Conservation (phyloP, 2,888 invertebrate species). For the Sarcophaga subvicina region DNA sequence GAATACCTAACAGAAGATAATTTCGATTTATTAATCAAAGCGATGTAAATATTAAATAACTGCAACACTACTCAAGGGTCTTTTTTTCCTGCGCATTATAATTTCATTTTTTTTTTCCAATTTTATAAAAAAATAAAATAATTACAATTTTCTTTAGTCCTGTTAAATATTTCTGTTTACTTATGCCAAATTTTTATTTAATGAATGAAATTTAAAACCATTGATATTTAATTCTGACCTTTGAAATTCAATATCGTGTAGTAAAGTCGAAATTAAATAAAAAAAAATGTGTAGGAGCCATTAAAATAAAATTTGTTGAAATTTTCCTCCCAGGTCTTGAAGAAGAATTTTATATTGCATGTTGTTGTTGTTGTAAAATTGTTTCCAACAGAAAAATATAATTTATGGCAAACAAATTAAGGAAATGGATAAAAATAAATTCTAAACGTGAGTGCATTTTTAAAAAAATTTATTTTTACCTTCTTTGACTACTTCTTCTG, state of each 20-base stretch:
- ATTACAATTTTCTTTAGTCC: not conserved
- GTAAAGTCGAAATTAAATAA: not conserved
- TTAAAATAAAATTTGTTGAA: too few relatives aligned
- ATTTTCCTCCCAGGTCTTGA: too few relatives aligned
- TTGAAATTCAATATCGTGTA: not conserved
- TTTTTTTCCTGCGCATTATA: too few relatives aligned
- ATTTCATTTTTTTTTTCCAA: too few relatives aligned
- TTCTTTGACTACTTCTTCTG: too few relatives aligned
- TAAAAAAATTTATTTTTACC: not conserved
- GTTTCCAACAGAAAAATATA: not conserved
- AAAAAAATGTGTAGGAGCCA: not conserved
- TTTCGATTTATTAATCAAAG: too few relatives aligned
- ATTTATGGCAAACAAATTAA: slow-evolving; percentile 14
- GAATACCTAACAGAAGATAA: too few relatives aligned
- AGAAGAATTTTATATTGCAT: too few relatives aligned
- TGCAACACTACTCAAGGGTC: too few relatives aligned
- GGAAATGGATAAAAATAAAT: slow-evolving; percentile 30
- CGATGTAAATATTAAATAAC: too few relatives aligned
- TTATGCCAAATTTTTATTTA: not conserved
- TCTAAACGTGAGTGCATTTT: slow-evolving; percentile 48
- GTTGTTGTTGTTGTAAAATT: not conserved
- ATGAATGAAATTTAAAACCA: not conserved
- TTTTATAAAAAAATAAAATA: too few relatives aligned
- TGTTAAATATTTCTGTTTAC: not conserved
- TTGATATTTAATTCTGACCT: not conserved